phyloP scores from a whole-genome alignment of 2,797 vertebrate genomes.

The Cynopterus sphinx region DNA sequence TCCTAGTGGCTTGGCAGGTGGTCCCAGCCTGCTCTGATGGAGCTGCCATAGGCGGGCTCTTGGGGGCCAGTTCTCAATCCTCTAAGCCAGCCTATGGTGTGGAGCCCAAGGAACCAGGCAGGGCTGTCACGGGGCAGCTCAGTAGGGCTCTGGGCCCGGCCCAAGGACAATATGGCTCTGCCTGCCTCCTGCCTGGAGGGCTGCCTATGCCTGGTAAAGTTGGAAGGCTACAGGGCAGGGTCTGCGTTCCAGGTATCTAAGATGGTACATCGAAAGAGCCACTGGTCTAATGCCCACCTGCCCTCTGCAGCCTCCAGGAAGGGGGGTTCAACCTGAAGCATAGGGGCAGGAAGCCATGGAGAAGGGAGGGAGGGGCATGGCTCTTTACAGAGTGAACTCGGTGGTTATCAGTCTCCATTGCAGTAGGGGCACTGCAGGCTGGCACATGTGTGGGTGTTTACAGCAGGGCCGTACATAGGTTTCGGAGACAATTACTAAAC shows the following conservation, averaged over 20 bases:
- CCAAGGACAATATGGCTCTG: background rate
- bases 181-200: background rate
- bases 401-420: background rate
- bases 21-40: background rate
- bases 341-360: background rate
- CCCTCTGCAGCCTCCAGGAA: background rate
- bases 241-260: background rate
- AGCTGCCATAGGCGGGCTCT: no score
- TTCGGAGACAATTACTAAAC: conserved; percentile 63
- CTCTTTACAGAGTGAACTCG: background rate
- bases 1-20: background rate
- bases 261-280: background rate
- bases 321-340: background rate
- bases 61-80: background rate
- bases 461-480: conserved; percentile 37
- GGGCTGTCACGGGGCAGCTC: background rate
- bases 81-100: background rate
- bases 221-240: background rate
- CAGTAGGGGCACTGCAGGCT: conserved; percentile 48
- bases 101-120: background rate
- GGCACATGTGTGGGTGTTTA: conserved; percentile 54
- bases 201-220: background rate
- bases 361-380: background rate
- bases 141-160: background rate
- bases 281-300: background rate